Percentiles rank a stretch among this genome's conserved stretches.
Conservation (phyloP, 2,888 invertebrate genomes). For the Melanostoma scalare region DNA sequence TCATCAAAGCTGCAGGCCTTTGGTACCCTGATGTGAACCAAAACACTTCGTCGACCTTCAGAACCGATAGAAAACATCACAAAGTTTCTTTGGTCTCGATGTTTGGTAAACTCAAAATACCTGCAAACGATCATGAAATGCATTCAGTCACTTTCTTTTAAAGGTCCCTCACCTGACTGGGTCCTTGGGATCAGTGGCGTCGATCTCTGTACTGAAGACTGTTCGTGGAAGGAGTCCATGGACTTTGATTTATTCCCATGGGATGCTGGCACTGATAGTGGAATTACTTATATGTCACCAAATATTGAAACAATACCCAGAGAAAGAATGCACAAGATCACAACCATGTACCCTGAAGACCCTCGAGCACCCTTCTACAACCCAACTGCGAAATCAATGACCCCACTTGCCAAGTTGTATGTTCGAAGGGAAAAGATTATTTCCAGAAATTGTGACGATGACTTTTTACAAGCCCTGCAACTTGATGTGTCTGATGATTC, state of each 20-base stretch:
- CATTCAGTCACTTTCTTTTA: background rate
- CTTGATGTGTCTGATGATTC: conserved; percentile 87
- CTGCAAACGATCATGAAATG: no score
- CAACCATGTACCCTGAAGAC: conserved; percentile 94
- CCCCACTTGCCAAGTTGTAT: conserved; percentile 92
- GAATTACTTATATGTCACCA: conserved; percentile 94
- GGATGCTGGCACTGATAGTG: conserved; percentile 97
- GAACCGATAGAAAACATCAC: conserved; percentile 92
- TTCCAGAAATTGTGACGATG: conserved; percentile 88
- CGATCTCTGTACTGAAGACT: conserved; percentile 93
- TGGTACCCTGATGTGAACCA: conserved; percentile 95
- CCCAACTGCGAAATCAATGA: conserved; percentile 86
- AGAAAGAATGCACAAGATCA: conserved; percentile 94
- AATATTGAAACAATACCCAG: conserved; percentile 90
- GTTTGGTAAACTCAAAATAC: conserved; percentile 82
- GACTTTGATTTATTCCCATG: conserved; percentile 94
- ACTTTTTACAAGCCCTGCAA: conserved; percentile 84
- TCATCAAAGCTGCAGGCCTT: conserved; percentile 94
- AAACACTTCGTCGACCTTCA: conserved; percentile 91
- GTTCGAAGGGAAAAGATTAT: conserved; percentile 89
- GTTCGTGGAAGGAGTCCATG: conserved; percentile 94
- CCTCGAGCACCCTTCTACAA: conserved; percentile 96
- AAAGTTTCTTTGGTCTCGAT: conserved; percentile 93
- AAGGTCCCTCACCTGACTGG: conserved; percentile 99
- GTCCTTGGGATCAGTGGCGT: conserved; percentile 95